phyloP scores from a whole-genome alignment of 1,140 invertebrate species.

The Nephotettix cincticeps region DNA sequence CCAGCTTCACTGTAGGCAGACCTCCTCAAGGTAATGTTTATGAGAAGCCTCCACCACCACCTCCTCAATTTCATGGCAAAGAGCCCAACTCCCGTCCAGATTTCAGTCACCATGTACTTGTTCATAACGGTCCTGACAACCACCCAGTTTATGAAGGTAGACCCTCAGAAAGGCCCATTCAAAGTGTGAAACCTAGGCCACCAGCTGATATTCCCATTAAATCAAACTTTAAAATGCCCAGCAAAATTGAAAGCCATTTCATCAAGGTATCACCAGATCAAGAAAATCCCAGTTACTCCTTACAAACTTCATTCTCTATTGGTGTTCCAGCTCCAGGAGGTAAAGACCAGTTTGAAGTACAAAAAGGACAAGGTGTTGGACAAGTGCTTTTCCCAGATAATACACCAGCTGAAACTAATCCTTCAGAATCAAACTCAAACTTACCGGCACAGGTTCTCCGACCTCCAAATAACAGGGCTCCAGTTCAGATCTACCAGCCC shows the following conservation, averaged over 20 bases:
- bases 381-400: constrained; percentile 38
- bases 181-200: constrained; percentile 3
- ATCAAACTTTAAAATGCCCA: constrained; percentile 31
- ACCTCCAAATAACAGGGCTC: neutral
- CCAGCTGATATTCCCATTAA: constrained; percentile 10
- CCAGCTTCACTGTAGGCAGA: neutral
- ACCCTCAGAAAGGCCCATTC: constrained; percentile 8
- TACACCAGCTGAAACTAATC: constrained; percentile 18
- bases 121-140: neutral
- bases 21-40: neutral
- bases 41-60: neutral
- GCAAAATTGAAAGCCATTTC: constrained; percentile 36
- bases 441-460: neutral
- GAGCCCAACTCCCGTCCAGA: neutral
- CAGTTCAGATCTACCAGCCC: constrained; percentile 11
- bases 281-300: constrained; percentile 41
- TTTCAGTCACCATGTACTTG: neutral
- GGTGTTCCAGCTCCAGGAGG: constrained; percentile 33
- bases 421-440: neutral
- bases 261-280: constrained; percentile 37
- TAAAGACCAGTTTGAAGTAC: constrained; percentile 27
- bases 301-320: constrained; percentile 43
- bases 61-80: neutral
- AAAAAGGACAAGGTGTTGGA: constrained; percentile 37
- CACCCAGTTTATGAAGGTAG: neutral